phyloP scores from a whole-genome alignment of 1,140 invertebrate genomes.

The Achroia grisella region DNA sequence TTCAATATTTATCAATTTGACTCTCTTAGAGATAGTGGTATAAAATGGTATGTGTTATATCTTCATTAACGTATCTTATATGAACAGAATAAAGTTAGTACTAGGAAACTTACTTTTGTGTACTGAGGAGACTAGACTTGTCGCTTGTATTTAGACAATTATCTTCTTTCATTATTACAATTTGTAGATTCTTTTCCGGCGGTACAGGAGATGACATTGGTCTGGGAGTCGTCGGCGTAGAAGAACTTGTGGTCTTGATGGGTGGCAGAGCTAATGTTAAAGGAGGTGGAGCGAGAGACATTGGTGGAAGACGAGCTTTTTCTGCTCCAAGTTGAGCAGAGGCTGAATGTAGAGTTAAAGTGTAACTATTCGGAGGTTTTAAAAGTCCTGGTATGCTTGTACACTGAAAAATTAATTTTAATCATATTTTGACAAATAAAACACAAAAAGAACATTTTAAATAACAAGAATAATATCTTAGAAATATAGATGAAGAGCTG shows the following conservation, averaged over 20 bases:
- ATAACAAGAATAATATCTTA: too few species aligned
- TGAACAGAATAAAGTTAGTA: not conserved
- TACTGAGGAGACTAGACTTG: conserved; percentile 64
- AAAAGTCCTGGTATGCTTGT: conserved; percentile 74
- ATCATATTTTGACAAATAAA: not conserved
- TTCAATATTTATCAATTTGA: too few species aligned
- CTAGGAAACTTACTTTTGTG: conserved; percentile 57
- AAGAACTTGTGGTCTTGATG: conserved; percentile 33
- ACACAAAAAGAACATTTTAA: too few species aligned
- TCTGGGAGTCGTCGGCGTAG: conserved; percentile 44
- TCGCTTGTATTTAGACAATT: conserved; percentile 61
- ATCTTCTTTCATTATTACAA: conserved; percentile 59
- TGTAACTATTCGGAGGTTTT: conserved; percentile 75
- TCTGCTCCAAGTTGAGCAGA: conserved; percentile 58
- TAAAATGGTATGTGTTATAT: too few species aligned
- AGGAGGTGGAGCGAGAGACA: conserved; percentile 47
- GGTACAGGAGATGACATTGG: conserved; percentile 53
- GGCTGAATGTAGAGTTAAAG: conserved; percentile 62
- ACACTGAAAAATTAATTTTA: conserved; percentile 48
- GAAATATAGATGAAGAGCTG: too few species aligned
- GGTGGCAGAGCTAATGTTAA: conserved; percentile 48
- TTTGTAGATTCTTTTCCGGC: conserved; percentile 66
- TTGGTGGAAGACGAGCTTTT: conserved; percentile 57
- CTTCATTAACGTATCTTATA: not conserved
- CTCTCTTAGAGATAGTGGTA: too few species aligned